Evolutionary conservation across 2,113 vertebrate species (phyloP).

Genomic region (Ptilorrhoa leucosticta): DNA sequence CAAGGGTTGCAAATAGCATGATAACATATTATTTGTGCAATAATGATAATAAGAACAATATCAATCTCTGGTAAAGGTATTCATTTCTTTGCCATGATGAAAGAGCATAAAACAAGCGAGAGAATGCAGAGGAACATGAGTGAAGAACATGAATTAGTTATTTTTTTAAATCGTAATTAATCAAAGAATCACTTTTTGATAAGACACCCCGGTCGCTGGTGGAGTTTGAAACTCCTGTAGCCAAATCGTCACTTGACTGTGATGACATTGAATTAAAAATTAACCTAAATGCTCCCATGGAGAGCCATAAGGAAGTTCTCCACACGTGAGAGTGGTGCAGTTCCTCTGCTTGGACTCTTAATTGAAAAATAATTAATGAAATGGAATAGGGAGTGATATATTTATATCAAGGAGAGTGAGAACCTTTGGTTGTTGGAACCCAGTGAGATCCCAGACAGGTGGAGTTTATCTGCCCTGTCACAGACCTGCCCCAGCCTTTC

Average conservation of each 20-base stretch:
- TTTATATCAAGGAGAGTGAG: not conserved
- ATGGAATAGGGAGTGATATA: not conserved
- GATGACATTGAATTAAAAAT: not conserved
- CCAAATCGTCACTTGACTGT: not conserved
- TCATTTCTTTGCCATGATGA: not conserved
- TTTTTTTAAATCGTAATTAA: not conserved
- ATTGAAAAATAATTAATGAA: not conserved
- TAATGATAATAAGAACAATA: not conserved
- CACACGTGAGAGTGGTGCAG: fast-evolving
- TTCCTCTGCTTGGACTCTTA: not conserved
- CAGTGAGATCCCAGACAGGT: fast-evolving
- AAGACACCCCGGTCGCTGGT: not conserved
- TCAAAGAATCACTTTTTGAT: not conserved
- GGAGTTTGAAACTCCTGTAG: not conserved
- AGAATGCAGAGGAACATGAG: fast-evolving
- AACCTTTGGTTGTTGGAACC: not conserved
- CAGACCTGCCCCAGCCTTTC: fast-evolving
- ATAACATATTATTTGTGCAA: not conserved
- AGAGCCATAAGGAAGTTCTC: not conserved
- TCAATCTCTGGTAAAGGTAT: not conserved
- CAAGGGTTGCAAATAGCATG: not conserved
- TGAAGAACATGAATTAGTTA: fast-evolving
- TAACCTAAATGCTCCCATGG: not conserved
- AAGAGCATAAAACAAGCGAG: not conserved
- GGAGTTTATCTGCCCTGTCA: not conserved